Conservation (phyloP, 2,888 invertebrate genomes). For the Nomada flava region DNA sequence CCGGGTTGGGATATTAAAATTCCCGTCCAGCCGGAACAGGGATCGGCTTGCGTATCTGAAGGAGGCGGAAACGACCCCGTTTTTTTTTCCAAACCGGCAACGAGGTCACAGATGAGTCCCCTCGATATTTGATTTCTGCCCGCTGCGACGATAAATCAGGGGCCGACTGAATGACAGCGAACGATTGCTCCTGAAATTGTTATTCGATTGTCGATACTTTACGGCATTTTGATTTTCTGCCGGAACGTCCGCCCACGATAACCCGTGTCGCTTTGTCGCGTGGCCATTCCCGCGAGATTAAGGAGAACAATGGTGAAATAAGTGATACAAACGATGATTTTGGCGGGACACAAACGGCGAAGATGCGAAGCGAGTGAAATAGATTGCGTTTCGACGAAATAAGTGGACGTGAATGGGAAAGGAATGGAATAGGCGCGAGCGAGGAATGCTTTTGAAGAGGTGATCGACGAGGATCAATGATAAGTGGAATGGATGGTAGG, state of each 20-base stretch:
- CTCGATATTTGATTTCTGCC: slow-evolving; percentile 28
- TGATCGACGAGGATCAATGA: too few species aligned
- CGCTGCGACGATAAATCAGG: slow-evolving; percentile 19
- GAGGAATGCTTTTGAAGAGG: too few species aligned
- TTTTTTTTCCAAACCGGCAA: slow-evolving; percentile 25
- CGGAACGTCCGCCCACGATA: too few species aligned
- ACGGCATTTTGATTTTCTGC: not conserved
- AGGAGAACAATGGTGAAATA: too few species aligned
- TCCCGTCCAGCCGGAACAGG: not conserved
- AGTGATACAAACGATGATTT: too few species aligned
- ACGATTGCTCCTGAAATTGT: slow-evolving; percentile 16
- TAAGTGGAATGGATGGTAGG: too few species aligned
- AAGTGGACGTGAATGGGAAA: too few species aligned
- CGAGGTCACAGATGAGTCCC: slow-evolving; percentile 33
- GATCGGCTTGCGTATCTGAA: slow-evolving; percentile 46
- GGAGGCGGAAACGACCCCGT: slow-evolving; percentile 49
- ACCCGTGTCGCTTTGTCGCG: not conserved
- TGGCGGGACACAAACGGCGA: too few species aligned
- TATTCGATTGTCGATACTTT: not conserved
- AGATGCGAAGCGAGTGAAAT: too few species aligned
- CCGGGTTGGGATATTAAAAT: slow-evolving; percentile 37
- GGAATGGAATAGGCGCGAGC: too few species aligned
- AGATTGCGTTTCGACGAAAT: too few species aligned
- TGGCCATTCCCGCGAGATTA: not conserved
- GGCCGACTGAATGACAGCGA: not conserved